Conservation (phyloP, 2,113 vertebrate species). For the Uria lomvia region DNA sequence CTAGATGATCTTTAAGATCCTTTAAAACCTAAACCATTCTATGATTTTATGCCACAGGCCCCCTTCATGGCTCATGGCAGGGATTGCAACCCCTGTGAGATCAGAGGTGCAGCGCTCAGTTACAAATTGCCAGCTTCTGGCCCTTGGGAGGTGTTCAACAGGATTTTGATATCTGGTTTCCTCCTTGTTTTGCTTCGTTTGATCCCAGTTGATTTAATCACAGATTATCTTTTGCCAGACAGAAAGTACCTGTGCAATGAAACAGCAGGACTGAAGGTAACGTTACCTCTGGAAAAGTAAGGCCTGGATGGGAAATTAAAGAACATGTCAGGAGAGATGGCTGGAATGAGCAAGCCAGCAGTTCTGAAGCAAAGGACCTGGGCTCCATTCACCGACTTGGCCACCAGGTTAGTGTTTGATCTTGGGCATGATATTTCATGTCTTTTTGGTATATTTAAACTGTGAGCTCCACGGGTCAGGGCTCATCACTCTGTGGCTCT, state of each 20-base stretch:
- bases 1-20: no score
- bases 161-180: constrained; percentile 29
- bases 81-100: neutral
- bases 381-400: neutral
- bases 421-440: neutral
- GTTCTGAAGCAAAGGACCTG: neutral
- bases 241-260: neutral
- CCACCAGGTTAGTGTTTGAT: neutral
- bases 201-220: constrained; percentile 13
- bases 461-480: neutral
- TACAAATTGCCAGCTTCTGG: neutral
- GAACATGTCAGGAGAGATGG: neutral
- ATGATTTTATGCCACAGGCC: neutral
- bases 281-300: neutral
- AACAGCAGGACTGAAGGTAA: neutral
- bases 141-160: neutral
- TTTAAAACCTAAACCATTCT: no score
- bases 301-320: neutral
- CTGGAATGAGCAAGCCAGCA: neutral
- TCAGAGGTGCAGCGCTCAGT: neutral
- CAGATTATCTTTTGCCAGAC: neutral
- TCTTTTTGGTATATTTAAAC: neutral
- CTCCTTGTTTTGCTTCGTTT: neutral
- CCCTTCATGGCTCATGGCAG: neutral
- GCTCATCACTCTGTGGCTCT: neutral